Evolutionary conservation across 2,888 invertebrate genomes (phyloP), one percentile per base, ranked within the genome.

Genomic region (Campaea margaritaria): DNA sequence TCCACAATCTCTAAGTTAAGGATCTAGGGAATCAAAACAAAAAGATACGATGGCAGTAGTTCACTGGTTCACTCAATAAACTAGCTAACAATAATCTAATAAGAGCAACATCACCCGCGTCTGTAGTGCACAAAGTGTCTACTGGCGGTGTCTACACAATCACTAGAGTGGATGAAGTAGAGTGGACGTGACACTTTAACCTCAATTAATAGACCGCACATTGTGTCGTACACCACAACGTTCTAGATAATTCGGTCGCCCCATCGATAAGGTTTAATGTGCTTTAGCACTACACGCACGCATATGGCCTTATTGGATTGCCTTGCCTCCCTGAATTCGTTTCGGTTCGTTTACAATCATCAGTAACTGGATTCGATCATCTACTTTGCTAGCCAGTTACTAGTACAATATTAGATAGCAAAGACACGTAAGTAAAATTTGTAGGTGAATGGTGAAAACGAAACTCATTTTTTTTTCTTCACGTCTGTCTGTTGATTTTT

Each of bases 241-340:
- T 59, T 55, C 60, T 41, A 56, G 57, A 65, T 66, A 70, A 73
- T 65, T 68, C 61, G 62, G 56, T 52, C 58, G 46, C 55, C 63
- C 69, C 64, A 70, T 73, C 65, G 66, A 69, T 63, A 65, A 68
- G 58, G 55, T 70, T 73, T 74, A 78, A 76, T 70, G 69, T 68
- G 51, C 53, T 65, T 67, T 56, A 73, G 68, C 68, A 69, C 67
- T 74, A 72, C 57, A 63, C 45, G 56, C 62, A 64, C 62, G 61
- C 72, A 74, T 70, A 74, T 60, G 66, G 71, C 68, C 68, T 75
- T 81, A 81, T 81, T 78, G 74, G 73, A 78, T 76, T 74, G 72
- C 68, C 67, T 65, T 72, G 71, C 69, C 70, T 64, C 68, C 63
- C 67, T 69, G 69, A 78, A 79, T 78, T 75, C 72, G 73, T 73